Conservation (phyloP, 1,140 invertebrate species). For the Adelges cooleyi region DNA sequence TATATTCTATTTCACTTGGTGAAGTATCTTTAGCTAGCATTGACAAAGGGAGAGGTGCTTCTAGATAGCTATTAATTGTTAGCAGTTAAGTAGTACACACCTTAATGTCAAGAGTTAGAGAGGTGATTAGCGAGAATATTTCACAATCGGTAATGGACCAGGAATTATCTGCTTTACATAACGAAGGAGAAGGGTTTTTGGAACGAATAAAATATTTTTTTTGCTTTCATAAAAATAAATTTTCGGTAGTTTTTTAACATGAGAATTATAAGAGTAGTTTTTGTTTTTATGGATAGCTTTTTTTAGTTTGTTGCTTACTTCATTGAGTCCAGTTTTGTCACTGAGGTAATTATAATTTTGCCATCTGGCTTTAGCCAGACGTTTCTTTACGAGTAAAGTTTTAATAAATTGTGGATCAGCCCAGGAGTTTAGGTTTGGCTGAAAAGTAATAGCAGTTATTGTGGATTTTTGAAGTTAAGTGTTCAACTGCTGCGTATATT, state of each 20-base stretch:
- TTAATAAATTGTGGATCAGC: background rate
- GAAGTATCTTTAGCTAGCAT: background rate
- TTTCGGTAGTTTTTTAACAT: background rate
- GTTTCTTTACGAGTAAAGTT: background rate
- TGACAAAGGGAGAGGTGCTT: background rate
- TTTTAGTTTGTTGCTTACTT: background rate
- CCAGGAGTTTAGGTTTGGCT: background rate
- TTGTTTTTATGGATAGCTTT: background rate
- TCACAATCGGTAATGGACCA: background rate
- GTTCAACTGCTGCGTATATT: background rate
- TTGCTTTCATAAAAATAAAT: background rate
- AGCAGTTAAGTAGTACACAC: background rate
- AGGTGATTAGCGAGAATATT: background rate
- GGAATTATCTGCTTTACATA: background rate
- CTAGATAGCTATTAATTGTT: background rate
- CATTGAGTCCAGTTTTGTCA: background rate
- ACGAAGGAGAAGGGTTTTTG: background rate
- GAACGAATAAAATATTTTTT: background rate
- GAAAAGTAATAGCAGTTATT: background rate
- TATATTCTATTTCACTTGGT: background rate
- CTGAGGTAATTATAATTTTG: background rate
- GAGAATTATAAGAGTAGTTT: background rate
- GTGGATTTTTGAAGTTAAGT: conserved; percentile 1
- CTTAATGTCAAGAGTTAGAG: background rate
- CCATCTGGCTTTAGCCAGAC: background rate